A percentile compares a stretch with the other conserved stretches of the same genome.
Evolutionary conservation across 2,888 invertebrate species (phyloP).

Genomic region (Apodemia duryi): DNA sequence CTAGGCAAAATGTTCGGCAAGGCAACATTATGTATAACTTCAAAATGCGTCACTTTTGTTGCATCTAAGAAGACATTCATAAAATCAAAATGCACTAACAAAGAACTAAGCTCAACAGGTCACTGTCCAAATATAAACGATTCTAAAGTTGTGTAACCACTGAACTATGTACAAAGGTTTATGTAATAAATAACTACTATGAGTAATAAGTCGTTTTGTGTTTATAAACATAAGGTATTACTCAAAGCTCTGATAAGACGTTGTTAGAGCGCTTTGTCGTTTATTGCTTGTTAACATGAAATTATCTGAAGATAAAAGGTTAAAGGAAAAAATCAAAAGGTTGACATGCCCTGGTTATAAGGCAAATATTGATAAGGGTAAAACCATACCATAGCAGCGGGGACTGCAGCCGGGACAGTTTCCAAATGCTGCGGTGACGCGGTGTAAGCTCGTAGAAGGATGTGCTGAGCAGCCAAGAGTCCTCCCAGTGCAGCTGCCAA

Average conservation of each 20-base stretch:
- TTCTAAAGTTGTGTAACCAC: conserved; percentile 45
- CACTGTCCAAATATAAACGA: conserved; percentile 57
- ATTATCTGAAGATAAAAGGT: conserved; percentile 20
- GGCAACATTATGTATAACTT: conserved; percentile 58
- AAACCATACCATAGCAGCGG: conserved; percentile 87
- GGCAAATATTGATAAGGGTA: background rate
- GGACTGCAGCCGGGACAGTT: conserved; percentile 96
- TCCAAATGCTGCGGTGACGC: conserved; percentile 89
- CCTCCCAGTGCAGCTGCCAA: conserved; percentile 87
- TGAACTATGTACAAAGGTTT: conserved; percentile 23
- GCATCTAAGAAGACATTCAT: conserved; percentile 56
- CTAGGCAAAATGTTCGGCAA: conserved; percentile 63
- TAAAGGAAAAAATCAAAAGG: conserved; percentile 13
- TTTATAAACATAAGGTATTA: conserved; percentile 32
- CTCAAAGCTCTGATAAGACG: conserved; percentile 32
- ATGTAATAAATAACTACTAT: conserved; percentile 24
- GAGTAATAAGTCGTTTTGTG: conserved; percentile 27
- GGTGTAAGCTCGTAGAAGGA: conserved; percentile 88
- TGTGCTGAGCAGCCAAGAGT: conserved; percentile 88
- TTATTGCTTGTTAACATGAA: conserved; percentile 24
- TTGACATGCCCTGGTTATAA: too few relatives aligned
- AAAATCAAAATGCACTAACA: conserved; percentile 55
- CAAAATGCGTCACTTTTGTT: conserved; percentile 59
- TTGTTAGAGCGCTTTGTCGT: conserved; percentile 22
- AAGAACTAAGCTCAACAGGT: conserved; percentile 50